Evolutionary conservation across 2,888 invertebrate species (phyloP).

Genomic region (Sphaerophoria rueppellii): DNA sequence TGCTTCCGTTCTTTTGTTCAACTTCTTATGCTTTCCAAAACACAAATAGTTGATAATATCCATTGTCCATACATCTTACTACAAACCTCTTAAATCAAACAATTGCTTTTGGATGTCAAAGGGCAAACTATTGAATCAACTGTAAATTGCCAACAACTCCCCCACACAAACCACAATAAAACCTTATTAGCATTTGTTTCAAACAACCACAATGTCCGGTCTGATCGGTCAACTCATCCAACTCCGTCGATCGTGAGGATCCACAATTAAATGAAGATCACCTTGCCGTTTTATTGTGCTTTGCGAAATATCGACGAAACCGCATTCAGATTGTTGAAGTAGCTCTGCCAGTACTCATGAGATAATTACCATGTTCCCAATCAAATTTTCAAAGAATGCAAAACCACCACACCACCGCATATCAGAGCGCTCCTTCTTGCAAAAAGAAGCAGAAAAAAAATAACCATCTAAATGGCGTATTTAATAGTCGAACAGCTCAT

Average conservation of each 20-base stretch:
- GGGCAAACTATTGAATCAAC: slow-evolving; percentile 16
- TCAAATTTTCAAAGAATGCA: slow-evolving; percentile 62
- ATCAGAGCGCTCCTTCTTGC: slow-evolving; percentile 65
- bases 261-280: slow-evolving; percentile 73
- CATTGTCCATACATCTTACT: not conserved
- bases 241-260: slow-evolving; percentile 47
- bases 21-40: no score
- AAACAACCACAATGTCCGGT: slow-evolving; percentile 46
- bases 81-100: not conserved
- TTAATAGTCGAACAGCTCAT: slow-evolving; percentile 61
- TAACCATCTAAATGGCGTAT: slow-evolving; percentile 69
- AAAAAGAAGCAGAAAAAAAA: slow-evolving; percentile 24
- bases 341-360: not conserved
- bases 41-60: no score
- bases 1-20: no score
- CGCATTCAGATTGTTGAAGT: slow-evolving; percentile 14
- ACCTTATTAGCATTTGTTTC: no score
- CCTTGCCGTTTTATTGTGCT: slow-evolving; percentile 54
- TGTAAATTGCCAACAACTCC: slow-evolving; percentile 27
- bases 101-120: slow-evolving; percentile 3
- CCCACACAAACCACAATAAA: not conserved
- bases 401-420: slow-evolving; percentile 44
- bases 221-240: not conserved
- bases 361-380: slow-evolving; percentile 62
- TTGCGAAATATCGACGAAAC: slow-evolving; percentile 42